Percentiles rank a stretch among this genome's conserved stretches.
These are phyloP conservation scores for Oenanthe oenanthe DNA, from an alignment of 2,113 vertebrate genomes.

Conservation along the genomic window DNA sequence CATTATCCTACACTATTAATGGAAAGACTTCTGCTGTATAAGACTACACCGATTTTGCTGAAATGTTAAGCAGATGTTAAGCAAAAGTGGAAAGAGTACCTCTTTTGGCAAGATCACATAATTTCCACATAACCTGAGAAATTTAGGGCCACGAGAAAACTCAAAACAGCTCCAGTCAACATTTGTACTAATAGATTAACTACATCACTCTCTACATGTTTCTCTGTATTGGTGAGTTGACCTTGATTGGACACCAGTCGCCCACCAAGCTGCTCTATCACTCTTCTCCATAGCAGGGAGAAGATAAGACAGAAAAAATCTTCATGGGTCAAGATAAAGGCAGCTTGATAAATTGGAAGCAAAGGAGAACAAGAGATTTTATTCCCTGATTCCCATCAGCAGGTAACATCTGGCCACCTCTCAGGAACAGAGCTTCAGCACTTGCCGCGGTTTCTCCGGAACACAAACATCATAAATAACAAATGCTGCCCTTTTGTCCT, in stretches of 20 bases:
- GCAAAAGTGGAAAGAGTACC: neutral
- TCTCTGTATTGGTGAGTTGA: neutral
- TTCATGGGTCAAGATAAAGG: neutral
- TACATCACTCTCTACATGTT: neutral
- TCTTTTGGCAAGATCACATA: neutral
- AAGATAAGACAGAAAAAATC: neutral
- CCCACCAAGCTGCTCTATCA: neutral
- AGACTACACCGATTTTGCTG: neutral
- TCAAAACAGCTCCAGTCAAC: neutral
- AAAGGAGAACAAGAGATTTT: neutral
- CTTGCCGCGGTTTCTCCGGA: fast-evolving
- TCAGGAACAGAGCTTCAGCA: neutral
- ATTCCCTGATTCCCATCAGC: neutral
- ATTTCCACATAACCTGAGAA: neutral
- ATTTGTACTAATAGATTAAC: neutral
- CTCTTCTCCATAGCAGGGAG: neutral
- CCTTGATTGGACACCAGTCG: neutral
- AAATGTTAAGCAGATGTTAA: neutral
- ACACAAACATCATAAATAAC: neutral
- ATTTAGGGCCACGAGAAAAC: neutral
- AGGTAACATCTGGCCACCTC: neutral
- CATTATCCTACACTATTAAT: neutral
- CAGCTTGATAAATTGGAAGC: neutral
- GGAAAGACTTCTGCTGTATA: neutral
- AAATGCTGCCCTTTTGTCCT: neutral